Evolutionary conservation across 1,140 invertebrate genomes (phyloP), one percentile per base, ranked within the genome.

Genomic region (Heliconius nattereri): DNA sequence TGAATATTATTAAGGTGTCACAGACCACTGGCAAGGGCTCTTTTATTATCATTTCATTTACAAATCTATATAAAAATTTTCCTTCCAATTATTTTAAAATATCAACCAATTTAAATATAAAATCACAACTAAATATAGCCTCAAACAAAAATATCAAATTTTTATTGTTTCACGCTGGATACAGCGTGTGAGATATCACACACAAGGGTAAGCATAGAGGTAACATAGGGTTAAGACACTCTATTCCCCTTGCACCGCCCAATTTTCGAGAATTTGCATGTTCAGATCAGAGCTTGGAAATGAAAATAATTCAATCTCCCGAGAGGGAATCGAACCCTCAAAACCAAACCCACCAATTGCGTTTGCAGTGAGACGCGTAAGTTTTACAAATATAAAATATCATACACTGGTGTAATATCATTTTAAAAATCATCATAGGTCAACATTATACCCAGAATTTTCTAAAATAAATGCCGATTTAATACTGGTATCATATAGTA

Each of bases 381-480:
- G 40, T 45, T 45, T 45, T 45, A 52, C 29, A 74, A 19, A 74
- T 32, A 54, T 7, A 54, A 29, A 74, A 40, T 57, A 3, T 32
- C 26, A 66, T 66, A 11, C 26, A 13, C 23, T 26, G 23, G 23
- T 66, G 23, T 66, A 23, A 57, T 66, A 66, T 26, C 11, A 66
- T 66, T 70, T 66, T 20, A 71, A 26, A 70, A 60, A 76, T 70
- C 37, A 76, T 60, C 29, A 75, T 75, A 75, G 32, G n/a, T 66
- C 29, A 35, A 54, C 54, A 54, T 9, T 57, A 52, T 23, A 60
- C 13, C 11, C 13, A 29, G 35, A 75, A 75, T 75, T 75, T 54
- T 66, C n/a, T 75, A 72, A 78, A 71, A 40, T 75, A 93, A 93
- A 93, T 93, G 91, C 89, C 86, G 84, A 88, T 87, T 83, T 92